Evolutionary conservation across 2,888 invertebrate genomes (phyloP).

Genomic region (Drosophila heteroneura): DNA sequence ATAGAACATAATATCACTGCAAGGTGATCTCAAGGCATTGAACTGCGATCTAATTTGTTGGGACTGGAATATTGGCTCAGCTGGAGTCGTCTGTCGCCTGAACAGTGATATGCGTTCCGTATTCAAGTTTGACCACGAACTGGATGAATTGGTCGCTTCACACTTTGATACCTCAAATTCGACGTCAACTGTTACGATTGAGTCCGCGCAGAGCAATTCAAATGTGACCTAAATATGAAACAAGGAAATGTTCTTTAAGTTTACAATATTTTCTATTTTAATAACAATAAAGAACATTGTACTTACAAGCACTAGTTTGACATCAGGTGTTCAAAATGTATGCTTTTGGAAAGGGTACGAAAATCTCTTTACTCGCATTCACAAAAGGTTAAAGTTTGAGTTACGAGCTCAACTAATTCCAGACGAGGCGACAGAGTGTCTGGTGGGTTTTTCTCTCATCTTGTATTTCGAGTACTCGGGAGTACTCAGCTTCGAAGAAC

Average conservation of each 20-base stretch:
- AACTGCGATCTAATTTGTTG: conserved; percentile 86
- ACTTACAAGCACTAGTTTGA: conserved; percentile 12
- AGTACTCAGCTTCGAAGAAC: conserved; percentile 69
- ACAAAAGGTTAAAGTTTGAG: not conserved
- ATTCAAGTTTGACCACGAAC: conserved; percentile 73
- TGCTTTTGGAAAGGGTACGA: not conserved
- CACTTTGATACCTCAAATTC: conserved; percentile 82
- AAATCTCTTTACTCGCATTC: not conserved
- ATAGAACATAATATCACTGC: conserved; percentile 87
- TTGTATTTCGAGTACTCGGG: conserved; percentile 48
- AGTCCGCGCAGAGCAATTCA: conserved; percentile 18
- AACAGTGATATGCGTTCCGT: conserved; percentile 68
- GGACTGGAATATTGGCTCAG: conserved; percentile 85
- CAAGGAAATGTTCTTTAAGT: not conserved
- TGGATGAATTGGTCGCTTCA: conserved; percentile 82
- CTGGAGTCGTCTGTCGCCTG: conserved; percentile 83
- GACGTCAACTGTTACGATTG: conserved; percentile 71
- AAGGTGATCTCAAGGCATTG: conserved; percentile 86
- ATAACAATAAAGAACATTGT: conserved; percentile 20
- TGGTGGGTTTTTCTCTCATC: conserved; percentile 50
- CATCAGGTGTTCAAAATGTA: not conserved
- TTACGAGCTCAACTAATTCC: not conserved
- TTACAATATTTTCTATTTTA: conserved; percentile 39
- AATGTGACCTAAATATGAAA: conserved; percentile 4
- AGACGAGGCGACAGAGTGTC: conserved; percentile 64